Evolutionary conservation across 2,797 vertebrate species (phyloP).

Genomic region (Pseudocheirus occidentalis): DNA sequence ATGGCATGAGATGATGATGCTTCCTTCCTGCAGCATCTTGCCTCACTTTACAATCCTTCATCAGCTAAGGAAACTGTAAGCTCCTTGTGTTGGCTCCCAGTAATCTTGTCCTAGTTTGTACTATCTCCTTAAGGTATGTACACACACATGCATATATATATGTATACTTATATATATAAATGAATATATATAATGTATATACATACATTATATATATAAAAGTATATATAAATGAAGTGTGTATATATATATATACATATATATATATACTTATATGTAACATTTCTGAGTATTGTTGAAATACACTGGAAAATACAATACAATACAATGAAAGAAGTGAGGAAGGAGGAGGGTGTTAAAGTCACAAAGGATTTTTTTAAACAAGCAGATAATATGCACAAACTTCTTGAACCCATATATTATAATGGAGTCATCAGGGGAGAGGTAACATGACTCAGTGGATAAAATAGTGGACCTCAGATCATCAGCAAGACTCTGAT

Average conservation of each 20-base stretch:
- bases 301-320: not conserved
- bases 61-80: not conserved
- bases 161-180: not conserved
- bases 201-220: not conserved
- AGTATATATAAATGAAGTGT: not conserved
- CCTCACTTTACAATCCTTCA: not conserved
- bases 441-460: not conserved
- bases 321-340: not conserved
- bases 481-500: not conserved
- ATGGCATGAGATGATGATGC: not conserved
- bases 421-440: not conserved
- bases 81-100: not conserved
- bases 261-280: not conserved
- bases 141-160: not conserved
- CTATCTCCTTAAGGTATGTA: not conserved
- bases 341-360: not conserved
- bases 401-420: not conserved
- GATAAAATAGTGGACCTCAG: not conserved
- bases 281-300: constrained; percentile 22
- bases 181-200: not conserved
- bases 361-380: not conserved
- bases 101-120: not conserved
- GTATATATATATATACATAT: not conserved
- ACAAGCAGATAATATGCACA: not conserved
- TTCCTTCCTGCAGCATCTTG: not conserved